A percentile compares a stretch with the other conserved stretches of the same genome.
Evolutionary conservation across 2,113 vertebrate genomes (phyloP).

Genomic region (Calidris pugnax): DNA sequence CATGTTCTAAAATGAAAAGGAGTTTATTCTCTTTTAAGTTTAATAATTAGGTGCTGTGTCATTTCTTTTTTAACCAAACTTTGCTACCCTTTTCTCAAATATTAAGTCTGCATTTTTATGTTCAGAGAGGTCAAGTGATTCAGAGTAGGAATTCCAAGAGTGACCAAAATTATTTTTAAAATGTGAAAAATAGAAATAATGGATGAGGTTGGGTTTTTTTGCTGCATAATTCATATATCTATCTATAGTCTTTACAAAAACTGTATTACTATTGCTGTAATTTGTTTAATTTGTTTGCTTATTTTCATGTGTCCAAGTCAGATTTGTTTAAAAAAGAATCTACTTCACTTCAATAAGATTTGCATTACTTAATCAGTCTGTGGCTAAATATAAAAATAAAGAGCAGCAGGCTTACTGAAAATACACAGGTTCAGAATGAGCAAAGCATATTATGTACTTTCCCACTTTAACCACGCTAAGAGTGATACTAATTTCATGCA

Average conservation of each 20-base stretch:
- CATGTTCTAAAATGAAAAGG: not conserved
- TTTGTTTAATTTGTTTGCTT: constrained; percentile 1
- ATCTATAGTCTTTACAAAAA: not conserved
- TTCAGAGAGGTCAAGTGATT: not conserved
- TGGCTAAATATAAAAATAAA: not conserved
- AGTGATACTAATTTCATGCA: not conserved
- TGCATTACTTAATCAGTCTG: not conserved
- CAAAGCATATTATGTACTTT: not conserved
- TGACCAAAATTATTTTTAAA: not conserved
- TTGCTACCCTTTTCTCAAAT: not conserved
- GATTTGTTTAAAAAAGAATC: not conserved
- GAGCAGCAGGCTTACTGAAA: not conserved
- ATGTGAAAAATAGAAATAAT: not conserved
- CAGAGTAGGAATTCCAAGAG: not conserved
- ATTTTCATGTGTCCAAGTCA: not conserved
- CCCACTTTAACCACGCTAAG: not conserved
- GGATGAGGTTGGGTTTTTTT: not conserved
- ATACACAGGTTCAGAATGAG: not conserved
- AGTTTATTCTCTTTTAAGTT: not conserved
- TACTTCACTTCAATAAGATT: not conserved
- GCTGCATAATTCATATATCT: not conserved
- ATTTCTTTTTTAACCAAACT: not conserved
- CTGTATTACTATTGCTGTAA: not conserved
- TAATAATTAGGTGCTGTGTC: not conserved
- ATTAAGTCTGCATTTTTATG: not conserved